Conservation (phyloP, 64 coral and sea anemone species). For the Pocillopora verrucosa region DNA sequence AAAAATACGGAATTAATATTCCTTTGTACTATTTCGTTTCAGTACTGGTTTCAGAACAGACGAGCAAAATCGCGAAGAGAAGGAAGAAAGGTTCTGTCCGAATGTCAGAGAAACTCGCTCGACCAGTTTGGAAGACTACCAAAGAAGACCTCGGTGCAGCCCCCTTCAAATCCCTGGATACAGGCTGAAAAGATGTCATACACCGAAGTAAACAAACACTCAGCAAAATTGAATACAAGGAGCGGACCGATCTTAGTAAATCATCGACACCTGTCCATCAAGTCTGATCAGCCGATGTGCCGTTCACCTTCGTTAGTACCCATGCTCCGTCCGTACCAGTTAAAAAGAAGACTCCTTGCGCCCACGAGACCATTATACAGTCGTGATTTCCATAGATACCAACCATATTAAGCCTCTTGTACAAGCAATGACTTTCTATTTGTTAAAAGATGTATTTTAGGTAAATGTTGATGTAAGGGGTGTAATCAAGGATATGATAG, state of each 20-base stretch:
- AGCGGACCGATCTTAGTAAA: neutral
- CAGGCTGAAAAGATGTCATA: neutral
- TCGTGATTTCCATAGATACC: neutral
- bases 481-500: too few relatives aligned
- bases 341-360: neutral
- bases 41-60: constrained; percentile 10
- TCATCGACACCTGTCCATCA: neutral
- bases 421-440: too few relatives aligned
- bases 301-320: neutral
- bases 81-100: neutral
- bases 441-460: too few relatives aligned
- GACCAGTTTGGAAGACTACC: neutral
- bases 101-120: neutral
- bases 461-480: too few relatives aligned
- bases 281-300: neutral
- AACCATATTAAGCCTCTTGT: neutral
- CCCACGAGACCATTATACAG: neutral
- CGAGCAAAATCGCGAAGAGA: neutral
- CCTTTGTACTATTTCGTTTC: neutral
- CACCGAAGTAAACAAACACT: neutral
- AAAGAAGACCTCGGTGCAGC: neutral
- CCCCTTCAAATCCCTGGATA: neutral
- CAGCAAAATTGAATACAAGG: neutral
- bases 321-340: neutral
- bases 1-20: neutral